Base-by-base conservation (phyloP, 2,113 vertebrate genomes). In the Plectropomus leopardus region DNA sequence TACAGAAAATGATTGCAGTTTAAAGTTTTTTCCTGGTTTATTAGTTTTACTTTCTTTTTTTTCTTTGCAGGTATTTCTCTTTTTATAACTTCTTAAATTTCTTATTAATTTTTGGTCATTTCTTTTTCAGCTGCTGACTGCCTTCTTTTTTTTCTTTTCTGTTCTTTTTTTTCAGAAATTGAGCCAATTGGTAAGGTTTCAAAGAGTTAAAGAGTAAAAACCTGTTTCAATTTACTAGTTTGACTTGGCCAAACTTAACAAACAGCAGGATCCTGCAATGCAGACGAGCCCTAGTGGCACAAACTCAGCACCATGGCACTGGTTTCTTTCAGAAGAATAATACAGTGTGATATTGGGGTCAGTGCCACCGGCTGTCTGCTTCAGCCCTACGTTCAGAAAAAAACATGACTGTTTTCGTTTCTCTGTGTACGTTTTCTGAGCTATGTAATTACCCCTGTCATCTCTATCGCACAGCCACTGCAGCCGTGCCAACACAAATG, bases 381-480 rank as follows among this genome's bases (percentile, higher is more conserved):
- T 75, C 76, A 88, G 72, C 36, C 65, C 45, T 69, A 71, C 15
- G 3, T 77, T 88, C 66, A 84, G 59, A 82, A 87, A 82, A 87
- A 88, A 91, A 89, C 84, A 86, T 1, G 54, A 83, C 69, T 86
- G 85, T 91, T 91, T 90, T 91, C 64, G 15, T 91, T 89, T 85
- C 81, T 82, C 64, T 71, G 45, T 76, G 47, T 85, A 86, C 69
- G 4, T 90, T 92, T 93, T 92, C 80, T 53, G 66, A 82, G 84
- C 82, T 89, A 73, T 85, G 88, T 89, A 94, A 94, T 94, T 94
- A 94, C 85, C 76, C 80, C 63, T 88, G 91, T 92, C 91, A 86
- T 93, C 84, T 88, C 80, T 71, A 89, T 89, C 68, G 58, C 67
- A 64, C 82, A 67, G 83, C 66, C 73, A 76, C 78, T 60, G 86